Percentiles rank a stretch among this genome's conserved stretches.
Conservation (phyloP, 2,888 invertebrate genomes). For the Aleiodes leptofemur region DNA sequence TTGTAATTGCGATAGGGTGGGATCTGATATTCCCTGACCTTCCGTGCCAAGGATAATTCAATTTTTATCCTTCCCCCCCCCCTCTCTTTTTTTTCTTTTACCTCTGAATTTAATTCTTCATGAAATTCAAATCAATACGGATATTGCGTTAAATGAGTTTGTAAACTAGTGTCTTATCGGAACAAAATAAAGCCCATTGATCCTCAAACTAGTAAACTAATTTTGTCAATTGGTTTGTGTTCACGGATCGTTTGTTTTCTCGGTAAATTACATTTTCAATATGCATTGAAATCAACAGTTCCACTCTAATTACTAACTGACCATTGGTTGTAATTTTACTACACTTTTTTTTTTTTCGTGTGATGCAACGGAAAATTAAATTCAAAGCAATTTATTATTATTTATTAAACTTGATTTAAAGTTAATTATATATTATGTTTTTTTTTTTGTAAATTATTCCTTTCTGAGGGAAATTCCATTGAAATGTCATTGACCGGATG, state of each 20-base stretch:
- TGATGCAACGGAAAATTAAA: constrained; percentile 36
- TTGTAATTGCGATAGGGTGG: constrained; percentile 27
- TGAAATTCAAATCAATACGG: constrained; percentile 2
- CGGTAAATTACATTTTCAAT: constrained; percentile 32
- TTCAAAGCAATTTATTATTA: constrained; percentile 17
- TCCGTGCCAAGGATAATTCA: constrained; percentile 17
- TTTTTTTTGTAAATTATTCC: too few species aligned
- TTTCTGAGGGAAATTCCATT: not conserved
- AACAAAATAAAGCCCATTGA: constrained; percentile 6
- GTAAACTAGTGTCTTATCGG: not conserved
- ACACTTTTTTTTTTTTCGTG: not conserved
- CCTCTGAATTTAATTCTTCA: not conserved
- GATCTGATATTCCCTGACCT: constrained; percentile 30
- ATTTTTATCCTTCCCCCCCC: not conserved
- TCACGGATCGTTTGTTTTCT: constrained; percentile 40
- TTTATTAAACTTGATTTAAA: constrained; percentile 26
- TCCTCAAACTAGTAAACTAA: constrained; percentile 14
- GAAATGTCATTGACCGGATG: too few species aligned
- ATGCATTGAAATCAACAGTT: constrained; percentile 43
- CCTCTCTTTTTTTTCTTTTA: not conserved
- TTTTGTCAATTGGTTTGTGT: constrained; percentile 15
- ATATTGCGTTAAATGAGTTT: constrained; percentile 20
- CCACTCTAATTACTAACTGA: constrained; percentile 44
- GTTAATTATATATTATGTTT: too few species aligned
- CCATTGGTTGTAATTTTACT: constrained; percentile 8